Evolutionary conservation across 2,888 invertebrate genomes (phyloP), one percentile per base, ranked within the genome.

Genomic region (Eledona agricola): DNA sequence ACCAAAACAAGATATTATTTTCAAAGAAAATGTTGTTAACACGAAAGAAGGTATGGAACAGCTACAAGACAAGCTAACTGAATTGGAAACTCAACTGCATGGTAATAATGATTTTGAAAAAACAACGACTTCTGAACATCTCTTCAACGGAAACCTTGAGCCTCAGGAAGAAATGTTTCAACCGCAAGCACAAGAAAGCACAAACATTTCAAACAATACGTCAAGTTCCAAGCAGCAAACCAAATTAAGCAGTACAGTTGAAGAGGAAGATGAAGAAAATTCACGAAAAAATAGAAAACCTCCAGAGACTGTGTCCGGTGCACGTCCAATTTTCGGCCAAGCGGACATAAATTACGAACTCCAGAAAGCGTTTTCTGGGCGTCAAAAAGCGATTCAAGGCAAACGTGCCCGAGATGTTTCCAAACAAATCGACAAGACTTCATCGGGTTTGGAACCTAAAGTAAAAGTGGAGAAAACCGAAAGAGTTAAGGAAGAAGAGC

Each of bases 261-360:
- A 16, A 34, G 20, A 9, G 5, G 9, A 16, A 7, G 7, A 7
- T 37, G 1, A 4, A 4, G 51, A 57, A 4, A 58, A 64, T 40
- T 64, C 66, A n/a, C 60, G 60, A 43, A 66, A 65, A 45, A 72
- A 69, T 47, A 73, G 66, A 55, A 77, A 77, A 57, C 70, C 74
- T 2, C 75, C 76, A 4, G 72, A 76, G 57, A 66, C 73, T 2
- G 69, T 77, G 1, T 72, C 73, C 12, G 77, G 77, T 2, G 76
- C 76, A 1, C 63, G 74, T 28, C 77, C 77, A 3, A 57, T 76
- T 15, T 77, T 77, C 55, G 75, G 76, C 0, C 73, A 73, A 55
- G 51, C 72, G 4, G 72, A 76, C 50, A 72, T 77, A 23, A 76
- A 76, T 58, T 64, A 66, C 3, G 77, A 77, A 62, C 73, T 77